Evolutionary conservation across 2,797 vertebrate genomes (phyloP).

Genomic region (Spinibarbus caldwelli): DNA sequence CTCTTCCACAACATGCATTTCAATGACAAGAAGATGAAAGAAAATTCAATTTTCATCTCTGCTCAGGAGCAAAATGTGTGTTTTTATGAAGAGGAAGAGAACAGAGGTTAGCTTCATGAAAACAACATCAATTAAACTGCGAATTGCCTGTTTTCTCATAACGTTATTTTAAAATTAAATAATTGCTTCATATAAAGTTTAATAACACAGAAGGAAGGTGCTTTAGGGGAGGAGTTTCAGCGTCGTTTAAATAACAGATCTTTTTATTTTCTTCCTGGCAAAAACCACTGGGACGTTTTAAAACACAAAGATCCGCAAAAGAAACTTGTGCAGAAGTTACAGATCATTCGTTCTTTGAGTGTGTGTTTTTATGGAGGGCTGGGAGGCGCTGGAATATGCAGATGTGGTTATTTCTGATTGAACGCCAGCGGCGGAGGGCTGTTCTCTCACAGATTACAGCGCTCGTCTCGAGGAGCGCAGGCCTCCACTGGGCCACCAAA

Average conservation of each 20-base stretch:
- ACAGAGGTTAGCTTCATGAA: slow-evolving; percentile 93
- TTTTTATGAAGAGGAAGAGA: slow-evolving; percentile 90
- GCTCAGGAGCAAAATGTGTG: slow-evolving; percentile 93
- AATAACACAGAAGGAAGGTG: slow-evolving; percentile 87
- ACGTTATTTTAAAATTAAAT: slow-evolving; percentile 94
- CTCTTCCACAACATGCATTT: slow-evolving; percentile 71
- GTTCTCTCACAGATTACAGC: slow-evolving; percentile 92
- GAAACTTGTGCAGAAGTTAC: neutral
- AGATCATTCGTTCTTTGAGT: neutral
- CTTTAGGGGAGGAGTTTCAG: slow-evolving; percentile 45
- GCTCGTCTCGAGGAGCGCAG: slow-evolving; percentile 80
- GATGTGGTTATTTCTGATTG: slow-evolving; percentile 93
- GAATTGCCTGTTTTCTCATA: slow-evolving; percentile 99
- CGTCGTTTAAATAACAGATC: slow-evolving; percentile 34
- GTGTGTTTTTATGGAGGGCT: neutral
- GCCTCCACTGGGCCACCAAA: slow-evolving; percentile 37
- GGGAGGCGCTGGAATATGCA: slow-evolving; percentile 80
- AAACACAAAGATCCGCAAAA: slow-evolving; percentile 63
- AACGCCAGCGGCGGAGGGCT: slow-evolving; percentile 89
- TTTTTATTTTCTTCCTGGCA: slow-evolving; percentile 49
- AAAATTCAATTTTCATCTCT: slow-evolving; percentile 80
- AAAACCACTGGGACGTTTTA: slow-evolving; percentile 44
- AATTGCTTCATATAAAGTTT: slow-evolving; percentile 97
- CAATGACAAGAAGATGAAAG: slow-evolving; percentile 79
- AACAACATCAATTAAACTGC: slow-evolving; percentile 98